Conservation (phyloP, 2,113 vertebrate genomes). For the Macquaria ambigua region DNA sequence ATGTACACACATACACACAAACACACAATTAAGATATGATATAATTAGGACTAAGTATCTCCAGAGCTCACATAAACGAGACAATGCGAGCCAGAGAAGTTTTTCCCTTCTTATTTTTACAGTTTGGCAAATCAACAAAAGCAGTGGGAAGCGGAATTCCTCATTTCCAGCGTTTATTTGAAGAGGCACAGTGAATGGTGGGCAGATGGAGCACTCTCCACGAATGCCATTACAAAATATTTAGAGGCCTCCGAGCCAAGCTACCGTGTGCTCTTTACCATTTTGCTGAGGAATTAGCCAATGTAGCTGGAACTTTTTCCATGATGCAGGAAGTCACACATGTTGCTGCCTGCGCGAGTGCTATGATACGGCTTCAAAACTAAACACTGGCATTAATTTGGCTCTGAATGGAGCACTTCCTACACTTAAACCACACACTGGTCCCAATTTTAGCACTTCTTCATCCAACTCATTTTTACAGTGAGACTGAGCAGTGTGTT, state of each 20-base stretch:
- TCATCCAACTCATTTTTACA: conserved; percentile 7
- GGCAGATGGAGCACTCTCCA: conserved; percentile 73
- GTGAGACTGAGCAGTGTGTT: not conserved
- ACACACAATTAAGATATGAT: conserved; percentile 64
- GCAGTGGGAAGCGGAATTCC: conserved; percentile 60
- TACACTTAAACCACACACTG: not conserved
- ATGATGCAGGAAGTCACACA: conserved; percentile 16
- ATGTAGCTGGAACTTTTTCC: conserved; percentile 36
- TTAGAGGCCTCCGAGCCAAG: conserved; percentile 46
- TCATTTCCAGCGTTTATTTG: conserved; percentile 67
- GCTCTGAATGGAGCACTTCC: not conserved
- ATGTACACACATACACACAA: conserved; percentile 9
- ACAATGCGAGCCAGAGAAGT: conserved; percentile 37
- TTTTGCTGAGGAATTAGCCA: conserved; percentile 30
- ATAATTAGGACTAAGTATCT: conserved; percentile 63
- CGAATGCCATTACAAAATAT: conserved; percentile 63
- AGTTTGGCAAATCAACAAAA: conserved; percentile 70
- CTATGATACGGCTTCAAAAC: conserved; percentile 3
- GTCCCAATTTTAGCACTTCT: conserved; percentile 11
- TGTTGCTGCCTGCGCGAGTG: not conserved
- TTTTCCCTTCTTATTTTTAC: conserved; percentile 50
- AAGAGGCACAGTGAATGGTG: conserved; percentile 61
- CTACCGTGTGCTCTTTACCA: conserved; percentile 47
- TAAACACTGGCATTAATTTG: conserved; percentile 23
- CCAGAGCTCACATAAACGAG: conserved; percentile 59